These are phyloP conservation scores for Psettodes erumei DNA, from an alignment of 2,113 vertebrate species.

Conservation along the genomic window DNA sequence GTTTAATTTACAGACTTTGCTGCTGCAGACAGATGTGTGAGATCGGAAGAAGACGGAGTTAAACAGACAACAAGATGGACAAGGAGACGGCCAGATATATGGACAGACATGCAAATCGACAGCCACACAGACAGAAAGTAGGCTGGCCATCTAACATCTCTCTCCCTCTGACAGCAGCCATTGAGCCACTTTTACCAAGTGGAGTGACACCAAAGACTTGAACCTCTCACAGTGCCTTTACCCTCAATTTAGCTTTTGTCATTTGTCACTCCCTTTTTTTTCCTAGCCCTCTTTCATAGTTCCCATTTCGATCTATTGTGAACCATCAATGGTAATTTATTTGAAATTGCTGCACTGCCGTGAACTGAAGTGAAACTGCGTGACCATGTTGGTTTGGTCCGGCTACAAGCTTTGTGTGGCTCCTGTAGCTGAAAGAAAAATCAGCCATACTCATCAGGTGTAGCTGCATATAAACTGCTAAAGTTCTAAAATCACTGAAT, in stretches of 20 bases:
- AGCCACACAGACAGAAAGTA: conserved; percentile 35
- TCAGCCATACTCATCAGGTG: conserved; percentile 18
- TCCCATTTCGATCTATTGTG: conserved; percentile 50
- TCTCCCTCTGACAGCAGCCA: conserved; percentile 30
- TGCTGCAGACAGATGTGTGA: conserved; percentile 53
- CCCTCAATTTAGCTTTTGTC: conserved; percentile 50
- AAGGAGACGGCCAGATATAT: conserved; percentile 4
- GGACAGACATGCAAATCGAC: conserved; percentile 1
- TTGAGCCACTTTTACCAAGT: conserved; percentile 47
- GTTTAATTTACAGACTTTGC: conserved; percentile 61
- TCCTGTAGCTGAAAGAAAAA: conserved; percentile 23
- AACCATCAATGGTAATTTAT: conserved; percentile 54
- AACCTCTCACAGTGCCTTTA: conserved; percentile 40
- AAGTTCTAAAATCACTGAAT: conserved; percentile 13
- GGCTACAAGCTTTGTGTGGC: not conserved
- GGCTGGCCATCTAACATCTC: conserved; percentile 26
- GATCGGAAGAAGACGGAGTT: conserved; percentile 26
- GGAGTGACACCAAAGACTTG: conserved; percentile 39
- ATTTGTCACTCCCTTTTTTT: conserved; percentile 39
- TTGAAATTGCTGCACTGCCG: conserved; percentile 32
- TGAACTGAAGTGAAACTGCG: conserved; percentile 24
- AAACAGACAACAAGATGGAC: conserved; percentile 1
- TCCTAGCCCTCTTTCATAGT: not conserved
- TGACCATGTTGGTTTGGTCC: conserved; percentile 15
- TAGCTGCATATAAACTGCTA: not conserved